These are phyloP conservation scores for Sminthurides bifidus DNA, from an alignment of 1,140 invertebrate species.

Conservation along the genomic window DNA sequence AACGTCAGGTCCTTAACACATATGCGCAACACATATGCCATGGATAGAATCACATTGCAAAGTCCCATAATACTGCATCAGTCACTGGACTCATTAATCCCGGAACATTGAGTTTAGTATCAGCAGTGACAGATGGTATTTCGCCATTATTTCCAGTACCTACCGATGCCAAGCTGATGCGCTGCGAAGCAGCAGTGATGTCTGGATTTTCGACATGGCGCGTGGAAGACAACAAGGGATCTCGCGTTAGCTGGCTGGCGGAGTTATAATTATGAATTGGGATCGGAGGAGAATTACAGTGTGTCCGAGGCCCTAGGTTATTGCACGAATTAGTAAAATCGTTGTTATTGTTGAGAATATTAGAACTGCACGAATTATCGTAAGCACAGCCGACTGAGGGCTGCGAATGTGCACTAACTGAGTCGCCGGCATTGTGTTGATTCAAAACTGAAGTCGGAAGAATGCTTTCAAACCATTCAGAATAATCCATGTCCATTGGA, in stretches of 20 bases:
- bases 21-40: no score
- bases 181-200: neutral
- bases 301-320: slow-evolving; percentile 3
- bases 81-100: slow-evolving; percentile 22
- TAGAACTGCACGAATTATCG: no score
- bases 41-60: slow-evolving; percentile 23
- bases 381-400: neutral
- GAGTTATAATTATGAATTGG: neutral
- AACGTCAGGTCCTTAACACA: no score
- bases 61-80: slow-evolving; percentile 28
- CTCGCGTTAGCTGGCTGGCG: slow-evolving; percentile 8
- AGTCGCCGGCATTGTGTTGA: slow-evolving; percentile 1
- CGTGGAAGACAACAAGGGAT: slow-evolving; percentile 25
- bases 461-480: slow-evolving; percentile 58
- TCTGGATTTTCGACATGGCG: slow-evolving; percentile 16
- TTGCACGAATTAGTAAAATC: slow-evolving; percentile 3
- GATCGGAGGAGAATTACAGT: no score
- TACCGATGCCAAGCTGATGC: slow-evolving; percentile 1
- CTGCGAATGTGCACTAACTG: neutral
- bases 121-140: neutral
- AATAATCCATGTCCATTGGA: slow-evolving; percentile 57
- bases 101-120: slow-evolving; percentile 7
- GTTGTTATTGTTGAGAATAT: slow-evolving; percentile 6
- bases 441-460: slow-evolving; percentile 36
- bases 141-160: slow-evolving; percentile 7